Conservation (phyloP, 1,140 invertebrate genomes). For the Parapsyche elsis region DNA sequence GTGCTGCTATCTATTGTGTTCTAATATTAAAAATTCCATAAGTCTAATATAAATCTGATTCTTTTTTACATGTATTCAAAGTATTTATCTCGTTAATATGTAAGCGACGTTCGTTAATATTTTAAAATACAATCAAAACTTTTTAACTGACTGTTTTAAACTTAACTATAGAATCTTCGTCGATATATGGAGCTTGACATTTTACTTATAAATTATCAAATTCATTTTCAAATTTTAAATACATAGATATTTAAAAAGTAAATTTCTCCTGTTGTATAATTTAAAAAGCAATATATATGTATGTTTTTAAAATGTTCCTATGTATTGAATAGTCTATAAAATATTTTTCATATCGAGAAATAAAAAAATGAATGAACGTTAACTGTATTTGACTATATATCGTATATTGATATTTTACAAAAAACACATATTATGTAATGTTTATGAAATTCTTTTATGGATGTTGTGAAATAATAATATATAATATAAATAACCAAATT, state of each 20-base stretch:
- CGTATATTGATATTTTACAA: conserved; percentile 5
- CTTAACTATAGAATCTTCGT: not conserved
- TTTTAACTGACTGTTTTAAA: conserved; percentile 13
- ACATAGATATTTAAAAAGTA: not conserved
- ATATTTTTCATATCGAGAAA: conserved; percentile 24
- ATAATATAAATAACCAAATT: conserved; percentile 8
- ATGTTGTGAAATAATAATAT: conserved; percentile 11
- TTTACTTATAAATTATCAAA: not conserved
- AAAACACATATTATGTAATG: not conserved
- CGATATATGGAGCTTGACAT: conserved; percentile 3
- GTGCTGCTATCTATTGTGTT: too few relatives aligned
- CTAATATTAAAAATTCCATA: too few relatives aligned
- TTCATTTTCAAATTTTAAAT: not conserved
- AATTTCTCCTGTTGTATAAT: not conserved
- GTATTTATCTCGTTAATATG: not conserved
- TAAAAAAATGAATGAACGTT: not conserved
- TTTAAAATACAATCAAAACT: conserved; percentile 10
- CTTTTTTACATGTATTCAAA: not conserved
- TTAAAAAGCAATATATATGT: conserved; percentile 12
- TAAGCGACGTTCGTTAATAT: conserved; percentile 4
- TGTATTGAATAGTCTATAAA: conserved; percentile 16
- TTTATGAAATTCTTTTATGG: conserved; percentile 15
- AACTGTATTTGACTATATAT: not conserved
- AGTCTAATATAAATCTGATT: not conserved
- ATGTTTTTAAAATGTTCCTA: conserved; percentile 27